Percentiles rank a stretch among this genome's conserved stretches.
Evolutionary conservation across 2,888 invertebrate genomes (phyloP).

Genomic region (Kryphioiulus occultus): DNA sequence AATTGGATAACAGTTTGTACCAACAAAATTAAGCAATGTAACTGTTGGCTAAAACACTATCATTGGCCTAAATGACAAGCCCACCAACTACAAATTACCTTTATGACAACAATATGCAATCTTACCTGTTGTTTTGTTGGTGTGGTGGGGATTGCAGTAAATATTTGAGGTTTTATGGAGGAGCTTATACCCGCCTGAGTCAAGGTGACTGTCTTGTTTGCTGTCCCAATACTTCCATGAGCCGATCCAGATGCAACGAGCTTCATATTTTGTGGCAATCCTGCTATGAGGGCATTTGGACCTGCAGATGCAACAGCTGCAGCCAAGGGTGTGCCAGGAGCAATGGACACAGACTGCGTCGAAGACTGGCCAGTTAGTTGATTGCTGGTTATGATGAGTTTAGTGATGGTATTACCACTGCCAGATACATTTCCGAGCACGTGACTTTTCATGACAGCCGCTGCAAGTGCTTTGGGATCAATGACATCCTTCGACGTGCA

Average conservation of each 20-base stretch:
- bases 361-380: slow-evolving; percentile 58
- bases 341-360: slow-evolving; percentile 57
- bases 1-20: no score
- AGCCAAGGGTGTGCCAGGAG: slow-evolving; percentile 52
- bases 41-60: no score
- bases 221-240: slow-evolving; percentile 57
- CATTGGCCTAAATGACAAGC: no score
- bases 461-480: slow-evolving; percentile 26
- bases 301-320: slow-evolving; percentile 47
- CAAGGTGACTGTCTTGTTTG: slow-evolving; percentile 71
- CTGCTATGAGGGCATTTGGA: slow-evolving; percentile 49
- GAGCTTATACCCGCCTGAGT: slow-evolving; percentile 67
- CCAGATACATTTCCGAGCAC: neutral
- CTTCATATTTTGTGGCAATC: slow-evolving; percentile 53
- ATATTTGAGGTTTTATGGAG: slow-evolving; percentile 58
- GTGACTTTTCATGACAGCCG: slow-evolving; percentile 43
- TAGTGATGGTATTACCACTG: slow-evolving; percentile 57
- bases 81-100: no score
- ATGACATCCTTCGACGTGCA: slow-evolving; percentile 3
- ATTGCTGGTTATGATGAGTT: slow-evolving; percentile 62
- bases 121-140: slow-evolving; percentile 57
- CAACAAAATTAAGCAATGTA: no score
- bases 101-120: no score
- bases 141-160: slow-evolving; percentile 58
- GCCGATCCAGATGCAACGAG: slow-evolving; percentile 53